Evolutionary conservation across 2,113 vertebrate species (phyloP).

Genomic region (Myrmecophaga tridactyla): DNA sequence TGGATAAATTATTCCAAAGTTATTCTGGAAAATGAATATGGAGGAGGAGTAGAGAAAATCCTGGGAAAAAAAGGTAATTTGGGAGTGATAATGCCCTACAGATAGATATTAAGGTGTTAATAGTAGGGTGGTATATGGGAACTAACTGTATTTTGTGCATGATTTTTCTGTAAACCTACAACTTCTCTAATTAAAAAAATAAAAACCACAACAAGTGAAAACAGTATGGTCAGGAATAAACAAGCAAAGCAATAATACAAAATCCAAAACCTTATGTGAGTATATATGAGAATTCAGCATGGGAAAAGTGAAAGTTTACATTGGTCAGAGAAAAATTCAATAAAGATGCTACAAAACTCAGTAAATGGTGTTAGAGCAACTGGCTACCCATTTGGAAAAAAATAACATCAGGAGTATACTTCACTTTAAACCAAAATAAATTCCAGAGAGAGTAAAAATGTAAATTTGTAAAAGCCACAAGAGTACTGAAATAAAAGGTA

Average conservation of each 20-base stretch:
- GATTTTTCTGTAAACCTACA: too few relatives aligned
- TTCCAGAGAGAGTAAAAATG: background rate
- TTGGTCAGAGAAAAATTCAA: background rate
- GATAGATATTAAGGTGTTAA: background rate
- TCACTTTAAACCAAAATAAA: constrained; percentile 9
- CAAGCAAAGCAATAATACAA: background rate
- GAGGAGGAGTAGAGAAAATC: background rate
- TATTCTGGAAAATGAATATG: constrained; percentile 17
- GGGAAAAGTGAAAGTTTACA: background rate
- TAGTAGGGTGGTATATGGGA: too few relatives aligned
- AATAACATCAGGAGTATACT: background rate
- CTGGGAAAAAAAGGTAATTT: background rate
- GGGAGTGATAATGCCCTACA: background rate
- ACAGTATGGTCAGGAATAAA: background rate
- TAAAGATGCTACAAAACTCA: background rate
- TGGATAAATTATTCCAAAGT: background rate
- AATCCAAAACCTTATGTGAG: background rate
- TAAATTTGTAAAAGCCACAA: background rate
- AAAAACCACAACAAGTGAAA: background rate
- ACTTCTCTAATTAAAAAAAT: too few relatives aligned
- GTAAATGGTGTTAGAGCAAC: background rate
- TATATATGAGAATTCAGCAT: background rate
- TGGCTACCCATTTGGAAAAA: background rate
- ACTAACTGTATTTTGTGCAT: too few relatives aligned
- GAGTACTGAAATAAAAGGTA: background rate